Percentiles rank a stretch among this genome's conserved stretches.
These are phyloP conservation scores for Tholera decimalis DNA, from an alignment of 2,888 invertebrate species.

Conservation along the genomic window DNA sequence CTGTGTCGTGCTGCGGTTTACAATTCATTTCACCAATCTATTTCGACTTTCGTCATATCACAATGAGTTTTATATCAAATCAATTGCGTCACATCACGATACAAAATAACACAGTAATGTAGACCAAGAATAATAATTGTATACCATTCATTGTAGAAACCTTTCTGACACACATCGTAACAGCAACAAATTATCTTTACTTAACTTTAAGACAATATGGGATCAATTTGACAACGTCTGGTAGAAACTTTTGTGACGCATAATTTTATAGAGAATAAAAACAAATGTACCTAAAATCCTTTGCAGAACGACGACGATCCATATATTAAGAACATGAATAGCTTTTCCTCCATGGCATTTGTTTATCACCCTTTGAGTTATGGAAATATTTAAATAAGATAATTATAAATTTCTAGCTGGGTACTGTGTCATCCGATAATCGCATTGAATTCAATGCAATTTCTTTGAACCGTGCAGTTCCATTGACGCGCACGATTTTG, in stretches of 20 bases:
- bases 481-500: too few species aligned
- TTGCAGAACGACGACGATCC: too few species aligned
- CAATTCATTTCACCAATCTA: too few species aligned
- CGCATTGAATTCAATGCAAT: too few species aligned
- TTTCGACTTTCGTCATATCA: too few species aligned
- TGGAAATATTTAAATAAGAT: conserved; percentile 5
- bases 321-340: too few species aligned
- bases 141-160: neutral
- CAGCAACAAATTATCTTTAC: neutral
- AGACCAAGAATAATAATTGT: neutral
- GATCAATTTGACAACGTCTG: conserved; percentile 30
- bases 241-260: conserved; percentile 8
- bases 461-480: too few species aligned
- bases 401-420: too few species aligned
- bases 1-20: too few species aligned
- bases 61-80: too few species aligned
- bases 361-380: conserved; percentile 15
- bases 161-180: neutral
- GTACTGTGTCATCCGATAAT: too few species aligned
- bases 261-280: neutral
- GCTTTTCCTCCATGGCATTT: conserved; percentile 35
- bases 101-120: neutral
- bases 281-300: neutral
- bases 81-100: neutral
- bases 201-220: neutral